Evolutionary conservation across 2,888 invertebrate species (phyloP).

Genomic region (Cyrtodaria siliqua): DNA sequence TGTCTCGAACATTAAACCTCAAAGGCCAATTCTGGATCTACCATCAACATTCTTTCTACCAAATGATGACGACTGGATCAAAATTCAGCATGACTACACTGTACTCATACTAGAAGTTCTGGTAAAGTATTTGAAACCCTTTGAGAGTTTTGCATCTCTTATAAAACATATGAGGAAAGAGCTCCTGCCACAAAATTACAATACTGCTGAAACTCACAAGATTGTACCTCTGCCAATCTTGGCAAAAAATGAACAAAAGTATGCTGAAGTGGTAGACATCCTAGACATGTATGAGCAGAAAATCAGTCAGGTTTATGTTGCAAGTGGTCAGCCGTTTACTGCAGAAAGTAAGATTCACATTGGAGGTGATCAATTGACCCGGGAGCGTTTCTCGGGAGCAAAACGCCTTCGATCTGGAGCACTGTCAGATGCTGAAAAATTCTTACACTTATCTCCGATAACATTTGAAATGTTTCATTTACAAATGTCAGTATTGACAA

Average conservation of each 20-base stretch:
- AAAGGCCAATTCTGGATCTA: neutral
- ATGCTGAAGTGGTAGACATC: constrained; percentile 8
- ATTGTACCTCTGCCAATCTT: neutral
- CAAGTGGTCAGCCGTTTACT: neutral
- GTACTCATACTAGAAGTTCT: neutral
- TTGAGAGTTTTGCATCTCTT: neutral
- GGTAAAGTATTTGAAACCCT: neutral
- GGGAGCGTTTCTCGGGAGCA: constrained; percentile 22
- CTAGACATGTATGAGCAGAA: neutral
- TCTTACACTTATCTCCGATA: neutral
- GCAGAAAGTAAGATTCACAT: constrained; percentile 13
- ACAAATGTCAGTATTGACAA: constrained; percentile 21
- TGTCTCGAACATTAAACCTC: neutral
- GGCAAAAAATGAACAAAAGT: constrained; percentile 5
- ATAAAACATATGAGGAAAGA: neutral
- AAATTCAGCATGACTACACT: neutral
- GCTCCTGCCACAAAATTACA: neutral
- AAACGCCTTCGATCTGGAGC: constrained; percentile 10
- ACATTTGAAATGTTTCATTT: constrained; percentile 11
- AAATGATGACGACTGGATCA: constrained; percentile 5
- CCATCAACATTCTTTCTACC: neutral
- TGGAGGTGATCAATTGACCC: constrained; percentile 26
- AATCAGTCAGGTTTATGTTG: neutral
- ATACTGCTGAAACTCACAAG: neutral
- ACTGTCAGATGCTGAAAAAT: neutral